Base-by-base conservation (phyloP, 1,140 invertebrate species). In the Batillaria attramentaria region DNA sequence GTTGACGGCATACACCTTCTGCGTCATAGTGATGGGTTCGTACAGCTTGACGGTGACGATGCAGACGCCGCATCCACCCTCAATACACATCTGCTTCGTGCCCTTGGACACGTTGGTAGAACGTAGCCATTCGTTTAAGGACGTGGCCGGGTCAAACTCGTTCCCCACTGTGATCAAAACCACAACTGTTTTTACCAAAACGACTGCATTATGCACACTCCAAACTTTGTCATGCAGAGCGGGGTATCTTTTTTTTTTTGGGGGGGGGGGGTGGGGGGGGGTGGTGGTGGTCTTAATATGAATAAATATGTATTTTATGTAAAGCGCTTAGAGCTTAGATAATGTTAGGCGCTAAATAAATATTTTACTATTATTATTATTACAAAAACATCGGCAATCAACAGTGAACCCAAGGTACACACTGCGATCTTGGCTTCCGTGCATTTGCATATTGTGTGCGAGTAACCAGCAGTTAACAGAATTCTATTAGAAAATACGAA, bases 1-100 rank as follows among this genome's bases (percentile, higher is more conserved):
- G 87, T 96, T 96, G 0, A 96, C 93, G 16, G 95, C 92, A 81
- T 94, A 93, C 20, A 91, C 93, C 80, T 93, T 88, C 79, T 87
- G 85, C 87, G 92, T 92, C 81, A 91, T 91, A n/a, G 87, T 92
- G 3, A 92, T 87, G 18, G 93, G 92, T 83, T 94, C 91, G 2
- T 89, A 87, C 6, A 91, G 90, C 37, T 90, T 92, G 2, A 94
- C 93, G 8, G 94, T 90, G 2, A 96, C 95, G 28, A 96, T 91
- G 86, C 96, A 97, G 0, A 93, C 93, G 0, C 96, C 96, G 85
- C 96, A 97, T 2, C 95, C 95, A 39, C 95, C 96, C 90, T 97
- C 95, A 18, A 92, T 90, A 84, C 96, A 97, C 85, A 90, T 88
- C 8, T 91, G 92, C 86, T 97, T 97, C 0, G 95, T 96, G 8